Percentiles rank a stretch among this genome's conserved stretches.
phyloP scores from a whole-genome alignment of 2,888 invertebrate genomes.

The Tillus elongatus region DNA sequence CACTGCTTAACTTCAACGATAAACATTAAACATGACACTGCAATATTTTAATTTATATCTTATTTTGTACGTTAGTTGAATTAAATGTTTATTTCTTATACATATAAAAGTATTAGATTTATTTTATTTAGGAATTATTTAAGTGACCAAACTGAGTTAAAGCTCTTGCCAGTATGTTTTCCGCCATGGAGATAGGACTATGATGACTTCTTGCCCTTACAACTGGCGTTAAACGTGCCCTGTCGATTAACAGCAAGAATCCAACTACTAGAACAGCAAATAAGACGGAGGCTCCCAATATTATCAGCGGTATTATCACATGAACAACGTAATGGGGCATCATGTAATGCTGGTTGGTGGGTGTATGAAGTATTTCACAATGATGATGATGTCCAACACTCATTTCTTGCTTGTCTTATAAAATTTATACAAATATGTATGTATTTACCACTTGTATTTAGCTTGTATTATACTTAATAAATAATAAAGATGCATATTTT shows the following conservation, averaged over 20 bases:
- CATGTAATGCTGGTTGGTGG: constrained; percentile 17
- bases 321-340: constrained; percentile 22
- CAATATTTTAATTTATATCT: background rate
- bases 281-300: constrained; percentile 25
- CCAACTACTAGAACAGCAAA: constrained; percentile 28
- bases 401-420: background rate
- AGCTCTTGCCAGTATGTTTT: background rate
- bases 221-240: constrained; percentile 26
- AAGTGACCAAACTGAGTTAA: background rate
- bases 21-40: background rate
- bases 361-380: constrained; percentile 22
- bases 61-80: constrained; percentile 3
- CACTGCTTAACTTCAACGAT: no score
- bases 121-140: background rate
- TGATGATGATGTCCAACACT: constrained; percentile 16
- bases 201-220: constrained; percentile 22
- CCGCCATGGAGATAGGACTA: background rate
- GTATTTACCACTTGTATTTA: no score
- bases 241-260: constrained; percentile 26
- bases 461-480: no score
- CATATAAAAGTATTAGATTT: constrained; percentile 1
- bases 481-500: constrained; percentile 1
- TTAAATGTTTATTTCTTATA: background rate
- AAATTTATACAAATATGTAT: background rate
- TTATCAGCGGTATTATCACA: constrained; percentile 18